Conservation (phyloP, 2,113 vertebrate genomes). For the Capricornis sumatraensis region DNA sequence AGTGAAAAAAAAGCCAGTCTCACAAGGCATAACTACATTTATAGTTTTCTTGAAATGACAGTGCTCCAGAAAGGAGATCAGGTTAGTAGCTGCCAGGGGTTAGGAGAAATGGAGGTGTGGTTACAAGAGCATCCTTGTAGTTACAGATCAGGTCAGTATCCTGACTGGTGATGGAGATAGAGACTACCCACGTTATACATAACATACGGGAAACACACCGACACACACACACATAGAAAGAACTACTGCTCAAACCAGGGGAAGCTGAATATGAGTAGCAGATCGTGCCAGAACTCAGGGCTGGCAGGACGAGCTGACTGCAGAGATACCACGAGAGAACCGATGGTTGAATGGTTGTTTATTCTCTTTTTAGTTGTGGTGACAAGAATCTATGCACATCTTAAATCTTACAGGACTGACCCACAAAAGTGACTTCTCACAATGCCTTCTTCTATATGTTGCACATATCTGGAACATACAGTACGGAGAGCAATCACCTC, state of each 20-base stretch:
- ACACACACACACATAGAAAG: not conserved
- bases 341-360: not conserved
- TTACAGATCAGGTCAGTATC: rapidly evolving
- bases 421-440: not conserved
- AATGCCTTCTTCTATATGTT: not conserved
- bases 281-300: not conserved
- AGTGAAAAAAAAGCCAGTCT: not conserved
- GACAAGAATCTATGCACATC: not conserved
- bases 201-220: rapidly evolving
- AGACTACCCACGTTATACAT: not conserved
- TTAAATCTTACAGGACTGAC: not conserved
- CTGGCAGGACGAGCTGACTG: not conserved
- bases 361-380: too few species aligned
- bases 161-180: too few species aligned
- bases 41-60: not conserved
- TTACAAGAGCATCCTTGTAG: not conserved
- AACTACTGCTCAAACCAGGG: not conserved
- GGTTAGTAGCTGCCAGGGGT: too few species aligned
- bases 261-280: not conserved
- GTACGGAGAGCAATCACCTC: not conserved
- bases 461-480: not conserved
- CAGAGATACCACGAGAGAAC: not conserved
- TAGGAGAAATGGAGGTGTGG: not conserved
- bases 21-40: not conserved
- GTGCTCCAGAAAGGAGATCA: not conserved